These are phyloP conservation scores for Poecilobothrus nobilitatus DNA, from an alignment of 2,888 invertebrate species.

Conservation along the genomic window DNA sequence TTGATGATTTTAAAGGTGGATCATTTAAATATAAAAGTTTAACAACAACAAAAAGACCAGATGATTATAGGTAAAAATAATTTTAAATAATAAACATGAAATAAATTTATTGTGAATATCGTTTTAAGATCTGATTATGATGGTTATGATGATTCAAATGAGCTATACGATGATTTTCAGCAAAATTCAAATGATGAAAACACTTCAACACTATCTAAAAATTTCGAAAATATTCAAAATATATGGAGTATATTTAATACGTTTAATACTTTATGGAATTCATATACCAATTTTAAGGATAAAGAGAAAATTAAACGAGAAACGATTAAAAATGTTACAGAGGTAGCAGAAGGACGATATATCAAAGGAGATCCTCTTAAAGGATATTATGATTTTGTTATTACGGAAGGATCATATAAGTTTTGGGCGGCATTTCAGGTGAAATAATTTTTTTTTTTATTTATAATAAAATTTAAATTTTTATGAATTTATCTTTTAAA, in stretches of 20 bases:
- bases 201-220: neutral
- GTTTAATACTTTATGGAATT: constrained; percentile 33
- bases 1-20: neutral
- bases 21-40: neutral
- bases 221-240: constrained; percentile 31
- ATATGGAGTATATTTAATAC: constrained; percentile 39
- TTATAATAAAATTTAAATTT: too few species aligned
- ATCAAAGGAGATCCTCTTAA: constrained; percentile 60
- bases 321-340: constrained; percentile 13
- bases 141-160: neutral
- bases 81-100: neutral
- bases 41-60: neutral
- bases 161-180: neutral
- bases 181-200: neutral
- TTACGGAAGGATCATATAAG: constrained; percentile 80
- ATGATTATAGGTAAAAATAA: neutral
- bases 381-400: constrained; percentile 77
- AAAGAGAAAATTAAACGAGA: constrained; percentile 26
- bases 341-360: constrained; percentile 39
- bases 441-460: constrained; percentile 24
- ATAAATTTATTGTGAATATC: too few species aligned
- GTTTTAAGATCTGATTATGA: neutral
- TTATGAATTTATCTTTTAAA: neutral
- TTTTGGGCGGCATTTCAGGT: constrained; percentile 85
- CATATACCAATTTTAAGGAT: constrained; percentile 10